These are phyloP conservation scores for Elegia similella DNA, from an alignment of 2,888 invertebrate genomes.

Conservation along the genomic window DNA sequence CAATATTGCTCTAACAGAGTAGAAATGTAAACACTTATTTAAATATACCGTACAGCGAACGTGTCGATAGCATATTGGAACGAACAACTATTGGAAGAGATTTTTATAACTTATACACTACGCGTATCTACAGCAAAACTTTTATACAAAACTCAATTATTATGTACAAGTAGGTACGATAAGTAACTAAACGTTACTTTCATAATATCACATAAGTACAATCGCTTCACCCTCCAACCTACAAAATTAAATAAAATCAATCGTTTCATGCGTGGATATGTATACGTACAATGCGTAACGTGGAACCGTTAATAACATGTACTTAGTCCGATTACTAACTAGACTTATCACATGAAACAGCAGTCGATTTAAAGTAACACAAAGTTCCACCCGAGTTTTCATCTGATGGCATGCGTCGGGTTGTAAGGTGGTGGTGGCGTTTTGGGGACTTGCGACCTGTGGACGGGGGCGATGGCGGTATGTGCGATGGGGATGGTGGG, in stretches of 20 bases:
- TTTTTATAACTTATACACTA: slow-evolving; percentile 44
- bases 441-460: slow-evolving; percentile 67
- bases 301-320: slow-evolving; percentile 37
- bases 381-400: slow-evolving; percentile 52
- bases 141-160: slow-evolving; percentile 53
- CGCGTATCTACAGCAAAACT: slow-evolving; percentile 40
- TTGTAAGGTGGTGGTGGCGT: slow-evolving; percentile 78
- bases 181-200: slow-evolving; percentile 65
- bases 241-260: slow-evolving; percentile 48
- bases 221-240: slow-evolving; percentile 54
- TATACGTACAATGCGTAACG: slow-evolving; percentile 54
- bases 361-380: slow-evolving; percentile 74
- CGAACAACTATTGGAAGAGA: slow-evolving; percentile 53
- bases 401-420: slow-evolving; percentile 75
- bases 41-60: slow-evolving; percentile 38
- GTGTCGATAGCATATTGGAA: slow-evolving; percentile 39
- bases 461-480: slow-evolving; percentile 51
- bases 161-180: slow-evolving; percentile 65
- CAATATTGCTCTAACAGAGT: slow-evolving; percentile 26
- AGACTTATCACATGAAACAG: slow-evolving; percentile 75
- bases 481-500: slow-evolving; percentile 25
- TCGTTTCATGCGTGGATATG: slow-evolving; percentile 68
- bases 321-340: slow-evolving; percentile 43
- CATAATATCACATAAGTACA: slow-evolving; percentile 80
- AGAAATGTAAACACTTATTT: slow-evolving; percentile 22